Base-by-base conservation (phyloP, 2,888 invertebrate species). In the Drosophila mayaguana region DNA sequence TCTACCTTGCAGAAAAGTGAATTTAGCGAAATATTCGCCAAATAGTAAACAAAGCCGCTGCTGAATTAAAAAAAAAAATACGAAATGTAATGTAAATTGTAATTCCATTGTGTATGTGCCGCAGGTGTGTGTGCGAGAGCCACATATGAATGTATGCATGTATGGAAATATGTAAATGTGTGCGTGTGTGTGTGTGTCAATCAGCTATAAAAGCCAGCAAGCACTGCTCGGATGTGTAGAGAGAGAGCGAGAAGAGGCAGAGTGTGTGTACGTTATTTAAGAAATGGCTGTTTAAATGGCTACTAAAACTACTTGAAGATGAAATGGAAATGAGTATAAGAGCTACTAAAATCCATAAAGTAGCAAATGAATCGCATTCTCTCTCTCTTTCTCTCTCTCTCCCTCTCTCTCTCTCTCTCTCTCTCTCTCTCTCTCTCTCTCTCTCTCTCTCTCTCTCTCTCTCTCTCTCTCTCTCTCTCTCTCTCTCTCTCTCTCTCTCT, bases 291-390 rank as follows among this genome's bases (percentile, higher is more conserved):
- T 70, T 80, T 88, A 83, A 86, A 88, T 85, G 80, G 66, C 64
- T 72, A 86, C 83, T 85, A 78, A 85, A 83, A 88, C 83, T 80
- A 83, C 83, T 88, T n/a, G 40, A 66, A 28, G 28, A n/a, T 25
- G 45, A 46, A 40, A 42, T 62, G 28, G 14, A 60, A 77, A 55
- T 66, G 50, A 11, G 50, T 14, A 50, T 50, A 48, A 51, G 36
- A 67, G 81, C 61, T 69, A 75, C 74, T 78, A 80, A 87, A 83
- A 82, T 85, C 72, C 62, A 78, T 80, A 88, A 88, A 88, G 80
- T 84, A 74, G 80, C 54, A 65, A 68, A 74, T 32, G 63, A 22
- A 25, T 5, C 9, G 0, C 48, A 3, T 14, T 6, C 56, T 16
- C 18, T 18, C 20, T 40, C 40, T 4, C 22, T 7, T 38, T 14